A percentile compares a stretch with the other conserved stretches of the same genome.
Conservation (phyloP, 2,797 vertebrate genomes). For the Graptemys geographica region DNA sequence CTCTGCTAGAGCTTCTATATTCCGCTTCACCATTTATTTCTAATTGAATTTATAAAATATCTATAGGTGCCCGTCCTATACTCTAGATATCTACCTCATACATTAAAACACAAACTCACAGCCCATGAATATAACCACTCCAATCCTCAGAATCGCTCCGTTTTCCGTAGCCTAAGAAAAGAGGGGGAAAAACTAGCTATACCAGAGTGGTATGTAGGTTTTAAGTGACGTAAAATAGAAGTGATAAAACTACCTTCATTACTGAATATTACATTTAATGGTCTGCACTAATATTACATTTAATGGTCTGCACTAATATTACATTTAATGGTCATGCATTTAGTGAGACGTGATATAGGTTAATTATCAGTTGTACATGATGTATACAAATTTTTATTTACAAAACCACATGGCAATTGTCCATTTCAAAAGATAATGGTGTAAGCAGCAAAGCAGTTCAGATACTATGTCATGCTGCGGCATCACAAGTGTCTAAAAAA, state of each 20-base stretch:
- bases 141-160: accelerated
- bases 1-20: slow-evolving; percentile 51
- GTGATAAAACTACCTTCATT: neutral
- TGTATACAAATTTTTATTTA: neutral
- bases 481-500: neutral
- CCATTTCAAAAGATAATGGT: neutral
- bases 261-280: too few relatives aligned
- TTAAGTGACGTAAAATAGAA: neutral
- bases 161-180: neutral
- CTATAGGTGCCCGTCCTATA: slow-evolving; percentile 14
- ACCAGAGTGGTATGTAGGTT: neutral
- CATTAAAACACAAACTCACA: slow-evolving; percentile 8
- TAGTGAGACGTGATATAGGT: neutral
- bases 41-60: slow-evolving; percentile 14
- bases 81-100: neutral
- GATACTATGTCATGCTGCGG: neutral
- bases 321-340: neutral
- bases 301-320: too few relatives aligned
- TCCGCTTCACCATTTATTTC: slow-evolving; percentile 47
- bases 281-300: too few relatives aligned
- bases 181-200: neutral
- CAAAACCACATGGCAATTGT: neutral
- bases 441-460: neutral
- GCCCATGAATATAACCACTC: neutral
- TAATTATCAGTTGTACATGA: neutral